Evolutionary conservation across 92 coral and sea anemone species (phyloP).

Genomic region (Parazoanthus swiftii): DNA sequence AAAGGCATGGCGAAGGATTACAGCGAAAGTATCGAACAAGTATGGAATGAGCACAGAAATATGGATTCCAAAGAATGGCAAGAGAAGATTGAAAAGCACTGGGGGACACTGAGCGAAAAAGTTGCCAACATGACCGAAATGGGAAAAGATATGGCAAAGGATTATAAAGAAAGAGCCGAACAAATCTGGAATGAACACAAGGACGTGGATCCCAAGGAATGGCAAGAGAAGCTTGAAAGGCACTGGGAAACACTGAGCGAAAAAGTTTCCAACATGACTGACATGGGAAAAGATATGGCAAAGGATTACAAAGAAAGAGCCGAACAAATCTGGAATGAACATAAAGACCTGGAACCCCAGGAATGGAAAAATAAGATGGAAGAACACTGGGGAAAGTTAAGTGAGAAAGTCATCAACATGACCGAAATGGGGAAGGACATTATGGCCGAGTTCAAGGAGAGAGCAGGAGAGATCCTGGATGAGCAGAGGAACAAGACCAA

Average conservation of each 20-base stretch:
- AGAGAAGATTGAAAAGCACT: neutral
- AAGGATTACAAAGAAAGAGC: neutral
- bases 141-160: slow-evolving; percentile 1
- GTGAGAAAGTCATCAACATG: neutral
- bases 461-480: neutral
- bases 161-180: slow-evolving; percentile 12
- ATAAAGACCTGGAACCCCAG: slow-evolving; percentile 1
- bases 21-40: neutral
- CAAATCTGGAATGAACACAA: slow-evolving; percentile 29
- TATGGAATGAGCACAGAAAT: slow-evolving; percentile 18
- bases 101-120: neutral
- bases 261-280: slow-evolving; percentile 3
- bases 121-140: neutral
- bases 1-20: neutral
- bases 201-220: slow-evolving; percentile 10
- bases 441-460: neutral
- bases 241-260: neutral
- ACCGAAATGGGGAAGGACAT: slow-evolving; percentile 21
- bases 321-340: slow-evolving; percentile 14
- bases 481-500: neutral
- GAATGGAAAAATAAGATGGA: slow-evolving; percentile 7
- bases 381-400: neutral
- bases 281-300: slow-evolving; percentile 27
- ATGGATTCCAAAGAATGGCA: slow-evolving; percentile 12
- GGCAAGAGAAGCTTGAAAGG: neutral